Percentiles rank a stretch among this genome's conserved stretches.
phyloP scores from a whole-genome alignment of 2,888 invertebrate species.

The Liodrosophila aerea region DNA sequence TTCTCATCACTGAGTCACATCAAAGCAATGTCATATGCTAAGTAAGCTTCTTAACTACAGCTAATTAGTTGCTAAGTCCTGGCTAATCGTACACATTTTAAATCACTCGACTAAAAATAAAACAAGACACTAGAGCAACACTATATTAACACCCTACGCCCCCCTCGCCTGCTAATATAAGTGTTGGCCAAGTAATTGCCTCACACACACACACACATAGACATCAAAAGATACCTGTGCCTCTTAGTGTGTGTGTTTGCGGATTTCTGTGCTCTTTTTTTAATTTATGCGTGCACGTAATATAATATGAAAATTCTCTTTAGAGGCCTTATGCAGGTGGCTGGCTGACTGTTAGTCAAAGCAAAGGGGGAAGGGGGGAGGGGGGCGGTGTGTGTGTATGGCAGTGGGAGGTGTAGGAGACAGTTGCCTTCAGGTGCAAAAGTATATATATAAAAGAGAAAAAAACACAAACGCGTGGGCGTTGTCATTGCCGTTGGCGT shows the following conservation, averaged over 20 bases:
- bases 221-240: too few relatives aligned
- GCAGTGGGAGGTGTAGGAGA: background rate
- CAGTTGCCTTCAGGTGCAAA: slow-evolving; percentile 51
- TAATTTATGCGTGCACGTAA: slow-evolving; percentile 29
- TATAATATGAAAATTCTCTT: slow-evolving; percentile 36
- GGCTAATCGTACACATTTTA: background rate
- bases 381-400: background rate
- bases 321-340: slow-evolving; percentile 38
- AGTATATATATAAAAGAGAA: too few relatives aligned
- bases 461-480: slow-evolving; percentile 34
- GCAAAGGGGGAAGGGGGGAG: slow-evolving; percentile 13
- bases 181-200: slow-evolving; percentile 27
- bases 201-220: background rate
- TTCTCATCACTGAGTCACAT: too few relatives aligned
- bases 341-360: slow-evolving; percentile 13
- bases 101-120: slow-evolving; percentile 7
- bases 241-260: slow-evolving; percentile 26
- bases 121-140: background rate
- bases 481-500: slow-evolving; percentile 19
- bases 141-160: too few relatives aligned
- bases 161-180: too few relatives aligned
- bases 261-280: slow-evolving; percentile 4
- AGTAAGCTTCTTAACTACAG: too few relatives aligned
- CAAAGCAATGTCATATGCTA: too few relatives aligned
- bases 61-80: background rate